Conservation (phyloP, 2,888 invertebrate species). For the Thecophora atra region DNA sequence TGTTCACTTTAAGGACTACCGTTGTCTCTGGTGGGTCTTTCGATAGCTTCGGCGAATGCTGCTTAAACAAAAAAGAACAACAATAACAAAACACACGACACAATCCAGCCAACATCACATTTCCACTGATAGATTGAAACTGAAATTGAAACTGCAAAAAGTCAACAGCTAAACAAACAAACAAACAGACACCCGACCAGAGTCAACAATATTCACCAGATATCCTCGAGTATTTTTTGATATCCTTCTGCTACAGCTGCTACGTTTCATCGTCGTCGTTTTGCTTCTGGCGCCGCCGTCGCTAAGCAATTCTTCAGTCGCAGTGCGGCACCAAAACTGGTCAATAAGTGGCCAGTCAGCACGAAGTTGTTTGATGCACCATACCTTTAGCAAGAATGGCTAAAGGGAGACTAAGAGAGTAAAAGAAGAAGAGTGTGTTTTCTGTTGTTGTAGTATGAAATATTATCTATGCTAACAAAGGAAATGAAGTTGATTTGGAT, state of each 20-base stretch:
- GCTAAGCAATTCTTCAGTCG: not conserved
- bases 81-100: no score
- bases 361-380: no score
- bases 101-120: no score
- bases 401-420: no score
- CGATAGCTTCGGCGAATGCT: no score
- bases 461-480: slow-evolving; percentile 11
- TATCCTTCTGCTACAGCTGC: not conserved
- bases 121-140: not conserved
- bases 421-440: not conserved
- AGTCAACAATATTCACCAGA: not conserved
- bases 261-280: not conserved
- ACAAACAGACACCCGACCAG: not conserved
- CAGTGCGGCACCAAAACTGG: not conserved
- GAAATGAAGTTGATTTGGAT: not conserved
- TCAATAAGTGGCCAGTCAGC: not conserved
- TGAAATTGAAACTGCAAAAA: not conserved
- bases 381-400: no score
- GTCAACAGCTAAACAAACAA: no score
- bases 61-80: no score
- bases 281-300: not conserved
- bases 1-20: no score
- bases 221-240: not conserved
- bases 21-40: no score
- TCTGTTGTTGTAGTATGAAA: not conserved